Conservation (phyloP, 2,888 invertebrate genomes). For the Sesia apiformis region DNA sequence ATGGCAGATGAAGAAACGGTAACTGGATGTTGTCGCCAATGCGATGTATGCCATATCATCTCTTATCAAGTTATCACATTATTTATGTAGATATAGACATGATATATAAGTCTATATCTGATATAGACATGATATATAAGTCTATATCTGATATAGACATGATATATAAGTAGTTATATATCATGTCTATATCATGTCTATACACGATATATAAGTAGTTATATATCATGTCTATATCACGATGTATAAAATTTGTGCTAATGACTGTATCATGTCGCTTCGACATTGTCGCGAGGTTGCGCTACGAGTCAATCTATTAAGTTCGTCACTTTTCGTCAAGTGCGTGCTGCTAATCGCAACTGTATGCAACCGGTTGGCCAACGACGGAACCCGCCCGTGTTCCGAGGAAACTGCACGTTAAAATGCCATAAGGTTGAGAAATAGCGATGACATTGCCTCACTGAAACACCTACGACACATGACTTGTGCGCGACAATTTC, state of each 20-base stretch:
- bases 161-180: background rate
- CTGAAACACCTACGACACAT: background rate
- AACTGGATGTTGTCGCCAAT: too few relatives aligned
- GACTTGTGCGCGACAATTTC: too few relatives aligned
- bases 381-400: conserved; percentile 19
- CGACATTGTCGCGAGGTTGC: background rate
- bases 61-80: too few relatives aligned
- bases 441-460: conserved; percentile 17
- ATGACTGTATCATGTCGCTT: too few relatives aligned
- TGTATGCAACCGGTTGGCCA: conserved; percentile 19
- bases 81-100: too few relatives aligned
- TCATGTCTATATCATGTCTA: too few relatives aligned
- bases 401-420: conserved; percentile 23
- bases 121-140: background rate
- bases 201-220: too few relatives aligned
- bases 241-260: too few relatives aligned
- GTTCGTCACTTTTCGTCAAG: conserved; percentile 6
- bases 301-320: background rate
- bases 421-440: conserved; percentile 22
- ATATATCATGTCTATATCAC: too few relatives aligned
- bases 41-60: too few relatives aligned
- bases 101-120: too few relatives aligned
- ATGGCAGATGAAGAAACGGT: too few relatives aligned
- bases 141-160: background rate
- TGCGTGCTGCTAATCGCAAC: conserved; percentile 24